Conservation (phyloP, 2,797 vertebrate genomes). For the Sebastes aleutianus region DNA sequence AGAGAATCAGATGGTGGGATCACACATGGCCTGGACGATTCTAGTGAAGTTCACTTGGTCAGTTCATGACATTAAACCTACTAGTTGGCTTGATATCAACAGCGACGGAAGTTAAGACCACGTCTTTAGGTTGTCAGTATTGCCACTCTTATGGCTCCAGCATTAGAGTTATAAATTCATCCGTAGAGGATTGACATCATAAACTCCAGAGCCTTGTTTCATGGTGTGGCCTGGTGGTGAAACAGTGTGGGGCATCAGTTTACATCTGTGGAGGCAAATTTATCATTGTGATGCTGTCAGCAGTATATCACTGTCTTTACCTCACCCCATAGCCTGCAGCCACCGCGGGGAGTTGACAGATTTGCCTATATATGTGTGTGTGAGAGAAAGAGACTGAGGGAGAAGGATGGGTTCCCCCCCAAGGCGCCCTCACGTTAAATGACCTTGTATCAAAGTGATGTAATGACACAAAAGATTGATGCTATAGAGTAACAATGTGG, state of each 20-base stretch:
- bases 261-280: slow-evolving; percentile 48
- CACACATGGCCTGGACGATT: background rate
- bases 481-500: background rate
- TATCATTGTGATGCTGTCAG: slow-evolving; percentile 50
- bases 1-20: background rate
- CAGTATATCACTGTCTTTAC: slow-evolving; percentile 45
- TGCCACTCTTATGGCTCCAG: background rate
- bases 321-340: slow-evolving; percentile 26
- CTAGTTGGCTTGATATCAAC: background rate
- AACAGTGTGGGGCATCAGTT: slow-evolving; percentile 33
- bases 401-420: slow-evolving; percentile 24
- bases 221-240: background rate
- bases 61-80: background rate
- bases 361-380: slow-evolving; percentile 26
- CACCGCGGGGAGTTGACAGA: slow-evolving; percentile 38
- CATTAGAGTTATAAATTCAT: slow-evolving; percentile 15
- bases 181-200: background rate
- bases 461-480: slow-evolving; percentile 28
- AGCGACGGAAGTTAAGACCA: background rate
- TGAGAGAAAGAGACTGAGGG: background rate
- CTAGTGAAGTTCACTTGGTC: background rate
- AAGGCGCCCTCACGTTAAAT: slow-evolving; percentile 27
- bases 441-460: slow-evolving; percentile 37
- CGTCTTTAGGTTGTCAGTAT: background rate
- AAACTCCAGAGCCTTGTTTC: slow-evolving; percentile 25